Base-by-base conservation (phyloP, 1,140 invertebrate genomes). In the Drosophila obscura region DNA sequence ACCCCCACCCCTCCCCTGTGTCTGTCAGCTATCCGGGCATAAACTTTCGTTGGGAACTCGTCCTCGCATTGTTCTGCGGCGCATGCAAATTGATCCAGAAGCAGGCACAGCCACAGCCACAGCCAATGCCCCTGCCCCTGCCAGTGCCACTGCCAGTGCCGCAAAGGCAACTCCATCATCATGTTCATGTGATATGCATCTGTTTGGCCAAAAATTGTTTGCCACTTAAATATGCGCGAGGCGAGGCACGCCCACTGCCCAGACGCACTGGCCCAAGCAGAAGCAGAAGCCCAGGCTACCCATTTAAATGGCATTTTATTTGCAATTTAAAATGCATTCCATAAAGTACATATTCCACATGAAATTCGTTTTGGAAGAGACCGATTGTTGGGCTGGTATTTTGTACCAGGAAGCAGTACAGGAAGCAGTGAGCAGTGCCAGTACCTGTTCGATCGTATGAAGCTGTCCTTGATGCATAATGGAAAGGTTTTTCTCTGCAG, bases 141-240 rank as follows among this genome's bases (percentile, higher is more conserved):
- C 28, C 58, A 49, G 26, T 35, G 35, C 49, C 52, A 24, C 22
- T 57, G 57, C 60, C 43, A 16, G 8, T 24, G 45, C 9, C 24
- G 13, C 50, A 39, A 19, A 31, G 55, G 26, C 68, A 79, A 60
- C 57, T 61, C 61, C 63, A 76, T 64, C 71, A 75, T 63, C 55
- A 50, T 69, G 73, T 65, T 76, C 73, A 85, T 80, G 81, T 85
- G 73, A 81, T 77, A 85, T 85, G 81, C 81, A 87, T 81, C 81
- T 75, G 68, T 68, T 83, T 77, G 56, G 31, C 51, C 61, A 24
- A 61, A 80, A 77, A 77, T 77, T 80, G 64, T 73, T 64, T 69
- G 35, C 35, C 35, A 39, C 57, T 52, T 73, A 80, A 77, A 77
- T 80, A 80, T 80, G 74, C 69, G 50, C 60, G 39, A 22, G 11